Base-by-base conservation (phyloP, 2,888 invertebrate genomes). In the Mylabris sibirica region DNA sequence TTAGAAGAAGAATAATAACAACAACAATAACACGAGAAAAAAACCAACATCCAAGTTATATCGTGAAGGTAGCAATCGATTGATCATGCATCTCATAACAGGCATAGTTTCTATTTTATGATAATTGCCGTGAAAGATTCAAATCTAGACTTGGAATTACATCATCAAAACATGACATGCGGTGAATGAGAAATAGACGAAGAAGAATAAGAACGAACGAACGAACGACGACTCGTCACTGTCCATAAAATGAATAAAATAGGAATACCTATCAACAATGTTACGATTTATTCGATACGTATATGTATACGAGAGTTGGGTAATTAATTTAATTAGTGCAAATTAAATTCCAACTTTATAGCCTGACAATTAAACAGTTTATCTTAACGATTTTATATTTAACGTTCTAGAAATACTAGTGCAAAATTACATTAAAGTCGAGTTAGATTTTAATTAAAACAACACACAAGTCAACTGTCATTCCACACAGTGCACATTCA, bases 361-460 rank as follows among this genome's bases (percentile, higher is more conserved):
- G 57, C 57, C 24, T 6, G 57, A 26, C 57, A 57, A 57, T 57
- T 57, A 57, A 4, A 60, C 22, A 30, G 38, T 34, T 61, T 38
- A 35, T 38, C 61, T 41, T 1, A 41, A 59, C 59, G 5, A 35
- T 20, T 35, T 61, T 61, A 38, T 38, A 61, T 61, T 60, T 35
- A 41, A 35, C 9, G n/a, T 62, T 44, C 14, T 22, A 14, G 17
- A 24, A 38, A 41, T 38, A 20, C 24, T 61, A n/a, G 35, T 35
- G 9, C 61, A 34, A 61, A 61, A 20, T 61, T 24, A 9, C 20
- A 17, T 22, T 22, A 30, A 30, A 57, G 57, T n/a, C n/a, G n/a
- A n/a, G n/a, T 57, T 57, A 1, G 24, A 22, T n/a, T 57, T 57
- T 57, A 57, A 57, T 57, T 57, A 57, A 57, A 57, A 57, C 57